phyloP scores from a whole-genome alignment of 23 tunicate genomes.

The Corella eumyota region DNA sequence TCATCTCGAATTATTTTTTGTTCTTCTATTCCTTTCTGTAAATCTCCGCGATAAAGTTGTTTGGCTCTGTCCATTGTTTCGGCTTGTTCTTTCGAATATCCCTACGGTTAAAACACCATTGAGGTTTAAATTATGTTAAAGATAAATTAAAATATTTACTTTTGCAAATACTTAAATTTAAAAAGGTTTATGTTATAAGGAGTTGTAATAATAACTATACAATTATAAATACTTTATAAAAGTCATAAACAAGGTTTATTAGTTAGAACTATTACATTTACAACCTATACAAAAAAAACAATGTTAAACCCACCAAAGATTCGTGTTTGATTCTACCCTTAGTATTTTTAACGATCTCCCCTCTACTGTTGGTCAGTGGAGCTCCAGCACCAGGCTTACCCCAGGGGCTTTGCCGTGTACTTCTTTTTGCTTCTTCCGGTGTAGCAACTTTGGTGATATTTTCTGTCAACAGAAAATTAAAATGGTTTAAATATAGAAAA shows the following conservation, averaged over 20 bases:
- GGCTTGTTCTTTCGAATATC: slow-evolving; percentile 38
- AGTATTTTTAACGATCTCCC: slow-evolving; percentile 69
- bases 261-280: no score
- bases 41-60: slow-evolving; percentile 33
- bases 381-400: slow-evolving; percentile 91
- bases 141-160: background rate
- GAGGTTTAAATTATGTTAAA: background rate
- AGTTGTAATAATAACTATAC: no score
- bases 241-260: no score
- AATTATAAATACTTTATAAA: no score
- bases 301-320: slow-evolving; percentile 19
- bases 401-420: slow-evolving; percentile 46
- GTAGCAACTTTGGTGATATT: slow-evolving; percentile 80
- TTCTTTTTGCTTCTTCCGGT: slow-evolving; percentile 48
- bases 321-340: slow-evolving; percentile 75
- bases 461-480: slow-evolving; percentile 29
- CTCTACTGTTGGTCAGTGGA: slow-evolving; percentile 52
- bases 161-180: background rate
- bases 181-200: no score
- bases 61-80: slow-evolving; percentile 55
- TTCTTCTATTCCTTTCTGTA: slow-evolving; percentile 56
- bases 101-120: slow-evolving; percentile 8
- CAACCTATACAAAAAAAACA: background rate
- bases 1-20: slow-evolving; percentile 50
- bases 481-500: no score